phyloP scores from a whole-genome alignment of 2,113 vertebrate genomes.

The Ondatra zibethicus region DNA sequence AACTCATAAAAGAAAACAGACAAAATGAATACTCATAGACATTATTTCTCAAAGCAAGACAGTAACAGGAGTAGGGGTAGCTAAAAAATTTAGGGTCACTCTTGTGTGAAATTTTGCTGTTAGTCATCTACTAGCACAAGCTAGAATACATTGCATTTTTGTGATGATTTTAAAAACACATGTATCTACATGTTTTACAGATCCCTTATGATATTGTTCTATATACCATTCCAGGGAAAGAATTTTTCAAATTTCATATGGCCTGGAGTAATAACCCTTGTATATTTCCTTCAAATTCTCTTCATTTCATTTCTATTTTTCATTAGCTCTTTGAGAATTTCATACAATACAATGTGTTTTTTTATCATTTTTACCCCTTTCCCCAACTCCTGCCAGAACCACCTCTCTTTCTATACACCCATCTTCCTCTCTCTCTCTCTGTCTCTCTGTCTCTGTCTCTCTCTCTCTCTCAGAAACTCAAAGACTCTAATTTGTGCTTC shows the following conservation, averaged over 20 bases:
- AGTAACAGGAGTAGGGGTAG: neutral
- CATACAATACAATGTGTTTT: neutral
- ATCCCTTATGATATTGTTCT: neutral
- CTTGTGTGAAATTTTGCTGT: slow-evolving; percentile 26
- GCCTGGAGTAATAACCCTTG: neutral
- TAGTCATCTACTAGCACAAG: neutral
- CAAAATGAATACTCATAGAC: neutral
- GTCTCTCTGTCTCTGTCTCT: neutral
- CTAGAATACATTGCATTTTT: neutral
- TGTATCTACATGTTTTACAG: neutral
- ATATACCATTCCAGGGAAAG: neutral
- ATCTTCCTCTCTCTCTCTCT: neutral
- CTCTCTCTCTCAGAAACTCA: neutral
- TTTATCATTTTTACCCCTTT: neutral
- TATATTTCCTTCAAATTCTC: neutral
- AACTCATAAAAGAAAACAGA: slow-evolving; percentile 26
- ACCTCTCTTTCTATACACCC: neutral
- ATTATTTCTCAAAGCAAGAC: neutral
- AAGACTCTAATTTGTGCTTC: neutral
- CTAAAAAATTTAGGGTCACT: neutral
- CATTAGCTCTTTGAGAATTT: neutral
- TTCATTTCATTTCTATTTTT: neutral
- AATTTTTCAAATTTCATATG: neutral
- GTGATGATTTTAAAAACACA: neutral
- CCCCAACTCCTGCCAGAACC: neutral